Evolutionary conservation across 2,797 vertebrate genomes (phyloP), one percentile per base, ranked within the genome.

Genomic region (Brotula barbata): DNA sequence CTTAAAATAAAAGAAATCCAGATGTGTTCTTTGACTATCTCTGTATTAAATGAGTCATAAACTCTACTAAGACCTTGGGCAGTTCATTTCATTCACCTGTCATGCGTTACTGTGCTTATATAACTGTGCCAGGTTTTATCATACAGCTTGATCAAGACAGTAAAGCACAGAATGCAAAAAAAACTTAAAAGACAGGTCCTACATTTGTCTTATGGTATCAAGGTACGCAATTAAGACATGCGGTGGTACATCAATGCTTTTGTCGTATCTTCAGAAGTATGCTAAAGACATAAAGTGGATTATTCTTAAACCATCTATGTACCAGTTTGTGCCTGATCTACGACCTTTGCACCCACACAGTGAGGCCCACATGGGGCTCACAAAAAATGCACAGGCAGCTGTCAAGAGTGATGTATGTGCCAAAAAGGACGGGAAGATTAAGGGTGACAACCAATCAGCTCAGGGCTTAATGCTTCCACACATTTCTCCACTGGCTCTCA

Each of bases 401-500:
- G 20, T 25, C 58, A 36, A 50, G 40, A 14, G 54, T 64, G 42
- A 71, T 16, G 25, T 17, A 22, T 23, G 37, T 6, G 8, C 3
- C 34, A 36, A 47, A 21, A 44, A 13, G 60, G 72, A 62, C 11
- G 67, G 71, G 62, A 55, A 55, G 37, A 55, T 25, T 71, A 80
- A 54, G 77, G 17, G 61, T 82, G 51, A 33, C 2, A 19, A 2
- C 85, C 86, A 85, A 84, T 86, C 41, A 25, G 0, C 1, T 47
- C 5, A 2, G 34, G 48, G 58, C 62, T 21, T 33, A 31, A 20
- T 52, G 43, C 25, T 8, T 3, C 7, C 20, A 45, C 74, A 52
- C 71, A 0, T 80, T 84, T 53, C 19, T 3, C 11, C 46, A 34
- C 25, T 5, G 11, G 3, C 36, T 28, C 50, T 83, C 82, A 80